Conservation (phyloP, 1,140 invertebrate species). For the Mya arenaria region DNA sequence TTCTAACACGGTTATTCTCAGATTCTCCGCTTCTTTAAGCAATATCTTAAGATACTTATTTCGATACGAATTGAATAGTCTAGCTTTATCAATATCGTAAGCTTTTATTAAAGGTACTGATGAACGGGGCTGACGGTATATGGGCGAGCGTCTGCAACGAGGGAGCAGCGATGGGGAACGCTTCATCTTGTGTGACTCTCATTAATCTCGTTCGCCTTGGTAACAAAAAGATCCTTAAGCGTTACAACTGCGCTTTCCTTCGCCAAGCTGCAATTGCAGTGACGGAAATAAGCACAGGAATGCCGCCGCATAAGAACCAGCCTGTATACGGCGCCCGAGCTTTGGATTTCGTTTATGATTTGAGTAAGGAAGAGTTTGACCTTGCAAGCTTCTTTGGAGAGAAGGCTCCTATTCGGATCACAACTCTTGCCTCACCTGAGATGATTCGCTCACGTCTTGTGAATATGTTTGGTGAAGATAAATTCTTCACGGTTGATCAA, state of each 20-base stretch:
- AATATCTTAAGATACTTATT: too few species aligned
- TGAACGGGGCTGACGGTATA: not conserved
- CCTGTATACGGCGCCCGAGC: conserved; percentile 20
- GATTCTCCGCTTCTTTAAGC: too few species aligned
- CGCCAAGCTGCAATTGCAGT: conserved; percentile 27
- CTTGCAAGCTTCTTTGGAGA: conserved; percentile 13
- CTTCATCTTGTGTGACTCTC: conserved; percentile 5
- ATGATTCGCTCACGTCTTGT: not conserved
- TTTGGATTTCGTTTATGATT: conserved; percentile 14
- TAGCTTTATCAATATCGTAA: too few species aligned
- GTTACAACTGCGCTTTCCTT: conserved; percentile 13
- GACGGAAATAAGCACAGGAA: conserved; percentile 11
- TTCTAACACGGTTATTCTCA: too few species aligned
- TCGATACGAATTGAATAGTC: too few species aligned
- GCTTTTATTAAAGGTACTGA: conserved; percentile 12
- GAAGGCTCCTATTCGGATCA: conserved; percentile 14
- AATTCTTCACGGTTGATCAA: conserved; percentile 11
- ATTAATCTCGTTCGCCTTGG: conserved; percentile 19
- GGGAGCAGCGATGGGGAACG: conserved; percentile 27
- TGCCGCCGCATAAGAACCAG: conserved; percentile 6
- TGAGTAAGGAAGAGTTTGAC: conserved; percentile 21
- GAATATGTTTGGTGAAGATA: conserved; percentile 9
- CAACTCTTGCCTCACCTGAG: not conserved
- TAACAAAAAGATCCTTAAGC: conserved; percentile 26
- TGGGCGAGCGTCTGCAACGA: conserved; percentile 14